Percentiles rank a stretch among this genome's conserved stretches.
Evolutionary conservation across 2,888 invertebrate genomes (phyloP).

Genomic region (Eutolmus rufibarbis): DNA sequence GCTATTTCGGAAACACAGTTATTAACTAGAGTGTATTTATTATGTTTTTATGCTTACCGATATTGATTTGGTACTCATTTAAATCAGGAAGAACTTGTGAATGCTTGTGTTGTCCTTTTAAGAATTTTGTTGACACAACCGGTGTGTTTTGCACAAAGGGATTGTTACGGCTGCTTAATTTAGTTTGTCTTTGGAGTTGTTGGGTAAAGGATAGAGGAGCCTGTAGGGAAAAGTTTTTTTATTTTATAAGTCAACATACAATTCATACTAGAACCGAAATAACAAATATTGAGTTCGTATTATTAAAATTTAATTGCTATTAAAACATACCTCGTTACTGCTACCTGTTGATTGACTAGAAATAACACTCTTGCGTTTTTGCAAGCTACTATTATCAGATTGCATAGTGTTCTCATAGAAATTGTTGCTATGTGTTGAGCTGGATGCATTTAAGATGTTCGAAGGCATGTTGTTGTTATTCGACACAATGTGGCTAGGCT

Average conservation of each 20-base stretch:
- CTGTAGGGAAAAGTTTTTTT: constrained; percentile 48
- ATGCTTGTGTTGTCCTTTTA: constrained; percentile 53
- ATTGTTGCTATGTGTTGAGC: constrained; percentile 63
- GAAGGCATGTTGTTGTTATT: constrained; percentile 56
- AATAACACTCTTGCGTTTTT: constrained; percentile 63
- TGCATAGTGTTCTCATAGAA: constrained; percentile 64
- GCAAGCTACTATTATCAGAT: constrained; percentile 62
- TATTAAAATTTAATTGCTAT: background rate
- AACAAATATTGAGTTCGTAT: background rate
- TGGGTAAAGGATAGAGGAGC: constrained; percentile 89
- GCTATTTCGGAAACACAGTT: background rate
- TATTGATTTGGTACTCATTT: constrained; percentile 59
- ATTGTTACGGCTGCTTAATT: constrained; percentile 61
- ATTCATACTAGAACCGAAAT: too few species aligned
- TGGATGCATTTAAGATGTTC: constrained; percentile 59
- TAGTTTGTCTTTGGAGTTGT: constrained; percentile 75
- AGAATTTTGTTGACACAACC: constrained; percentile 58
- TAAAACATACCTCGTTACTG: constrained; percentile 60
- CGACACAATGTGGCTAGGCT: constrained; percentile 49
- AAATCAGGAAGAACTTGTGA: constrained; percentile 62
- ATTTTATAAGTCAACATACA: background rate
- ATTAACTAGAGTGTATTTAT: background rate
- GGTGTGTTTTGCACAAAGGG: constrained; percentile 57
- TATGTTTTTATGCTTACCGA: constrained; percentile 52
- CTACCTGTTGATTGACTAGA: constrained; percentile 64